Conservation (phyloP, 2,113 vertebrate genomes). For the Galemys pyrenaicus region DNA sequence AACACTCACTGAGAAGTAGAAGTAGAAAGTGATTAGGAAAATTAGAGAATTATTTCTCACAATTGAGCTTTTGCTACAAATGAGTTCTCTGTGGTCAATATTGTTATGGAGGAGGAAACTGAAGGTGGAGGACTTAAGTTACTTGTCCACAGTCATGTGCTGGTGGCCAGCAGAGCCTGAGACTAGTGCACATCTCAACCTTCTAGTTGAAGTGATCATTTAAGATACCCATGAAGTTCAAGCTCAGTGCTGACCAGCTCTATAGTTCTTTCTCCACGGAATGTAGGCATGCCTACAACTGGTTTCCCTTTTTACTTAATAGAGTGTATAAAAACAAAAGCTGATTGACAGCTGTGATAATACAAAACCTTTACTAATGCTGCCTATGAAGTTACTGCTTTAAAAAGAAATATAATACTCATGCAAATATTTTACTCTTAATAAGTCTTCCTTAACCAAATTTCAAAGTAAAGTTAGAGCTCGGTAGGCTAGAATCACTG, state of each 20-base stretch:
- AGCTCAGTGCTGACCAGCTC: background rate
- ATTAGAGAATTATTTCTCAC: background rate
- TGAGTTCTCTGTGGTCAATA: background rate
- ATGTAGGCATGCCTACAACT: background rate
- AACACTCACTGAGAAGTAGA: background rate
- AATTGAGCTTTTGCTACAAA: background rate
- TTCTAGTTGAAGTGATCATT: background rate
- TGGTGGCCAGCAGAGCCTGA: background rate
- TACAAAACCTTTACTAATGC: background rate
- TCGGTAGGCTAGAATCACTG: background rate
- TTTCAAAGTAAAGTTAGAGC: background rate
- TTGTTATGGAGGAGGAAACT: background rate
- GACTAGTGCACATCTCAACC: background rate
- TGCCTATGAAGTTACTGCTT: background rate
- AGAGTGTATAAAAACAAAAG: background rate
- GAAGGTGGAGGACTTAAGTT: background rate
- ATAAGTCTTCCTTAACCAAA: background rate
- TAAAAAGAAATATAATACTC: background rate
- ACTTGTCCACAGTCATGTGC: background rate
- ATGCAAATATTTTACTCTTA: background rate
- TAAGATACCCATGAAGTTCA: background rate
- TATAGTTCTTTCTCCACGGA: background rate
- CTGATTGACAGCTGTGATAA: background rate
- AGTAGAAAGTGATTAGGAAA: background rate
- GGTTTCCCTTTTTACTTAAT: conserved; percentile 14